phyloP scores from a whole-genome alignment of 1,140 invertebrate species.

The Atta texana region DNA sequence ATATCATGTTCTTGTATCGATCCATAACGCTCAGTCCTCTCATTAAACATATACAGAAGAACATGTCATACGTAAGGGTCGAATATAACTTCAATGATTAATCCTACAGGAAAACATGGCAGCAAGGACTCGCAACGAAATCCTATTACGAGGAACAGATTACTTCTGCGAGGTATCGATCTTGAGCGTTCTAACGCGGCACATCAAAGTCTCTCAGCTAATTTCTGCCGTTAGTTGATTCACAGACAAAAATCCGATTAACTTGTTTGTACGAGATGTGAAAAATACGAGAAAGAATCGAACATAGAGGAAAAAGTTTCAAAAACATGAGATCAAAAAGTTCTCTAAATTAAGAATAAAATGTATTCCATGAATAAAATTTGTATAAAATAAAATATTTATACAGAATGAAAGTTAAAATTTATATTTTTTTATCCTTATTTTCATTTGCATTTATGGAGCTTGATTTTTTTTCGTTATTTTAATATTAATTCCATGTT shows the following conservation, averaged over 20 bases:
- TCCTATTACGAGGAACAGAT: conserved; percentile 72
- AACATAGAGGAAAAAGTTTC: neutral
- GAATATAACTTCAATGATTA: conserved; percentile 63
- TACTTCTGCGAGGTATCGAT: conserved; percentile 58
- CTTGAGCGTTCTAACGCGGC: conserved; percentile 20
- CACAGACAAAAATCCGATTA: conserved; percentile 30
- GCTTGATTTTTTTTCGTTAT: neutral
- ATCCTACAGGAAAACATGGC: conserved; percentile 53
- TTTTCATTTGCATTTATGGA: neutral
- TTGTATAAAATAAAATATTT: neutral
- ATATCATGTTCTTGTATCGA: conserved; percentile 17
- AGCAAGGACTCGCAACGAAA: conserved; percentile 59
- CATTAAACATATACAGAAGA: conserved; percentile 63
- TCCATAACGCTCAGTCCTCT: conserved; percentile 25
- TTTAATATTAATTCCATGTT: neutral
- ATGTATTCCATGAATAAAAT: neutral
- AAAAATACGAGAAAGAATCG: neutral
- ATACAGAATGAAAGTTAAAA: no score
- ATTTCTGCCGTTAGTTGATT: conserved; percentile 8
- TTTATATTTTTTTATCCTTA: neutral
- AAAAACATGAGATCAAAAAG: neutral
- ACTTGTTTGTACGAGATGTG: neutral
- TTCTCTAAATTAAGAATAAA: neutral
- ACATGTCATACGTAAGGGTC: neutral
- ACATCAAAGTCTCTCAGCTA: conserved; percentile 27